phyloP scores from a whole-genome alignment of 1,140 invertebrate species.

The Tetraneura akinire region DNA sequence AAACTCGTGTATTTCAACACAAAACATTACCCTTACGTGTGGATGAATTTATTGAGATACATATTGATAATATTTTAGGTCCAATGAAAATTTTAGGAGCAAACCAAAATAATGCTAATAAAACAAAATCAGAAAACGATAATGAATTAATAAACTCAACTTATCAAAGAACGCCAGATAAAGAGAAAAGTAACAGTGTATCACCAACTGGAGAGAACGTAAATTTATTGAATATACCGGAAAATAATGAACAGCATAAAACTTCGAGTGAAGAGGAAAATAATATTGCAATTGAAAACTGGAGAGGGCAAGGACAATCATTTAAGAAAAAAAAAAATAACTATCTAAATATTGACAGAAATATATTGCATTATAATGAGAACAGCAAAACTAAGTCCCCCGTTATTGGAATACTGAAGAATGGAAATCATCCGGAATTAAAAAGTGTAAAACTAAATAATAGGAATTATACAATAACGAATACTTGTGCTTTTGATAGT shows the following conservation, averaged over 20 bases:
- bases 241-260: no score
- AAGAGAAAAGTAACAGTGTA: no score
- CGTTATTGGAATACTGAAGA: not conserved
- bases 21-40: not conserved
- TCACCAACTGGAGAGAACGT: no score
- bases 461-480: not conserved
- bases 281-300: not conserved
- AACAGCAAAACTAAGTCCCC: not conserved
- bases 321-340: constrained; percentile 8
- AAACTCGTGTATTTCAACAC: not conserved
- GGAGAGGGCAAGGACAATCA: not conserved
- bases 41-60: not conserved
- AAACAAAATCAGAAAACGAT: no score
- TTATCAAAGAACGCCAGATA: no score
- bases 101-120: no score
- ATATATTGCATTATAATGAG: constrained; percentile 8
- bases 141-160: no score
- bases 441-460: not conserved
- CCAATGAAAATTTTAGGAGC: not conserved
- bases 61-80: not conserved
- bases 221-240: no score
- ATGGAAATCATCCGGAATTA: not conserved
- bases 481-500: constrained; percentile 18
- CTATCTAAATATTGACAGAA: not conserved
- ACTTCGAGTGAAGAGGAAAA: not conserved